phyloP scores from a whole-genome alignment of 2,797 vertebrate genomes.

The Aulostomus chinensis region DNA sequence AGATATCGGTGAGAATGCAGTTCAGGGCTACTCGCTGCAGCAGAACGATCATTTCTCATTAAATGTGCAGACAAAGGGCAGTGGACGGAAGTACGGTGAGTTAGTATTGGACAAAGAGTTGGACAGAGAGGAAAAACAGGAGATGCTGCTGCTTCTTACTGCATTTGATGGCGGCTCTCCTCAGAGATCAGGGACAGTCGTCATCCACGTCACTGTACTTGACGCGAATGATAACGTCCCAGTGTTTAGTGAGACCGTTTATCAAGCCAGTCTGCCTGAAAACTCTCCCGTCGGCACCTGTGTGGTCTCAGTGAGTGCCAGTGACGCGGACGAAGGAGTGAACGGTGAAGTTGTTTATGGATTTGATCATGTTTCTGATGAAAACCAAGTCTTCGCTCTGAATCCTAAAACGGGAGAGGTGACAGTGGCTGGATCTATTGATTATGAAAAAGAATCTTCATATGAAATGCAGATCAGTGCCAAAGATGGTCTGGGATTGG shows the following conservation, averaged over 20 bases:
- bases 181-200: too few relatives aligned
- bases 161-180: constrained; percentile 5
- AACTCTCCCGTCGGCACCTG: background rate
- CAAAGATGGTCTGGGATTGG: background rate
- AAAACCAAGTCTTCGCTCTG: background rate
- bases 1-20: constrained; percentile 73
- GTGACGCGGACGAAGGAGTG: background rate
- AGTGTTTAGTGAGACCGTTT: background rate
- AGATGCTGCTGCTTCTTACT: background rate
- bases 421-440: background rate
- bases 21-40: constrained; percentile 44
- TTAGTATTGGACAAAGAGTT: constrained; percentile 60
- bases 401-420: background rate
- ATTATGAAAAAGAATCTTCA: background rate
- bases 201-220: too few relatives aligned
- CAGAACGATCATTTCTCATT: constrained; percentile 46
- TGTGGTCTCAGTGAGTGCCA: background rate
- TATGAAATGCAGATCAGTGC: background rate
- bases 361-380: background rate
- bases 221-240: background rate
- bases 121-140: constrained; percentile 47
- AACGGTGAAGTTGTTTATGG: background rate
- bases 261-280: constrained; percentile 1
- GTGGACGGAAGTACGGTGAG: constrained; percentile 37
- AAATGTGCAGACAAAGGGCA: constrained; percentile 1